Base-by-base conservation (phyloP, 2,888 invertebrate genomes). In the Eupithecia inturbata region DNA sequence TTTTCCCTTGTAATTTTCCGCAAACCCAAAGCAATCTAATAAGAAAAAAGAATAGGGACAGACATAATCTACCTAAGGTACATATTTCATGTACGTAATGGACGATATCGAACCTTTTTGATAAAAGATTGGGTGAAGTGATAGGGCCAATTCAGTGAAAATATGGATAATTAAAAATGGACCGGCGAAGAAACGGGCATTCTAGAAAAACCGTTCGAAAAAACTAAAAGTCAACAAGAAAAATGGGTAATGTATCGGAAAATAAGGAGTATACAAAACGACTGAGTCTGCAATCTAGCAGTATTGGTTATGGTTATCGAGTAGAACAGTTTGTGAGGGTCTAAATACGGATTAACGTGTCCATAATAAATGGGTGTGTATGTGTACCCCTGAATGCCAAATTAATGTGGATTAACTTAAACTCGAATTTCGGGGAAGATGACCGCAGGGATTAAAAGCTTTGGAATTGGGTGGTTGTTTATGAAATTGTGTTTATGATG, bases 341-440 rank as follows among this genome's bases (percentile, higher is more conserved):
- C 79, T 74, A 81, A 80, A 79, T 78, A 78, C 77, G 71, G 80
- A 78, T 81, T 83, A 83, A 75, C 76, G 71, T 71, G 70, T 77
- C 72, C 78, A 81, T 82, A 81, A 84, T 82, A 82, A 80, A 84
- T 77, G 78, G 75, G 79, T 79, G 81, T 81, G 78, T 78, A 80
- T 79, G 81, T 81, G 78, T 78, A 78, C 81, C 74, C 77, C 68
- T 75, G 78, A 79, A 80, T 78, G 73, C 68, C 72, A 80, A 78
- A 80, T 79, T 79, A 79, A 80, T 70, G 76, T 72, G 77, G 71
- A 78, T 77, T 76, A 75, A 74, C 72, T 71, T 70, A 39, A 68
- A 33, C 53, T 78, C 70, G 74, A 72, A 79, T 70, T 80, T 76
- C 28, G 69, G 68, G 66, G 57, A 74, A 67, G 64, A 71, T 74